Conservation (phyloP, 2,888 invertebrate species). For the Tenthredo notha region DNA sequence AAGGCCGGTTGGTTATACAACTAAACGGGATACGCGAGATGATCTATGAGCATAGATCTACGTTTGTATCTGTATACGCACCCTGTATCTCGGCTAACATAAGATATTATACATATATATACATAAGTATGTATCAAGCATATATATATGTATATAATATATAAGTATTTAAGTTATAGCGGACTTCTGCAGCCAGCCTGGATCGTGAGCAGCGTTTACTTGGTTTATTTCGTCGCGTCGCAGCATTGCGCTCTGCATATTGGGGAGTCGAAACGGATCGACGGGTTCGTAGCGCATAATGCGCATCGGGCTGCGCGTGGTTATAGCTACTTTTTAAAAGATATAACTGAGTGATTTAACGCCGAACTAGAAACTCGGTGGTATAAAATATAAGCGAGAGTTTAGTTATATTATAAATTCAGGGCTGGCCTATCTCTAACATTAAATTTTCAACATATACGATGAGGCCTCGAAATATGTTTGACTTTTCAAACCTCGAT, state of each 20-base stretch:
- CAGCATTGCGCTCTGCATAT: neutral
- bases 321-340: neutral
- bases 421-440: constrained; percentile 9
- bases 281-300: too few species aligned
- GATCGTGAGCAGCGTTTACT: neutral
- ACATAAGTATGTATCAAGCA: neutral
- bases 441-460: neutral
- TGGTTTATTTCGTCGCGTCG: neutral
- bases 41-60: neutral
- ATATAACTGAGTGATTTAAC: constrained; percentile 18
- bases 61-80: neutral
- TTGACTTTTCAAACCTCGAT: neutral
- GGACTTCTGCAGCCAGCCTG: neutral
- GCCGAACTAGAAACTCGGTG: constrained; percentile 1
- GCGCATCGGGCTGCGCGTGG: neutral
- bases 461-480: neutral
- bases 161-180: constrained; percentile 7
- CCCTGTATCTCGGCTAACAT: neutral
- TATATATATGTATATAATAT: neutral
- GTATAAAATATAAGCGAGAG: neutral
- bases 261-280: neutral
- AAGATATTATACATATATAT: neutral
- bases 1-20: constrained; percentile 74
- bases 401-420: constrained; percentile 26
- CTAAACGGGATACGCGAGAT: constrained; percentile 54